Conservation (phyloP, 2,113 vertebrate genomes). For the Genyomyrus donnyi region DNA sequence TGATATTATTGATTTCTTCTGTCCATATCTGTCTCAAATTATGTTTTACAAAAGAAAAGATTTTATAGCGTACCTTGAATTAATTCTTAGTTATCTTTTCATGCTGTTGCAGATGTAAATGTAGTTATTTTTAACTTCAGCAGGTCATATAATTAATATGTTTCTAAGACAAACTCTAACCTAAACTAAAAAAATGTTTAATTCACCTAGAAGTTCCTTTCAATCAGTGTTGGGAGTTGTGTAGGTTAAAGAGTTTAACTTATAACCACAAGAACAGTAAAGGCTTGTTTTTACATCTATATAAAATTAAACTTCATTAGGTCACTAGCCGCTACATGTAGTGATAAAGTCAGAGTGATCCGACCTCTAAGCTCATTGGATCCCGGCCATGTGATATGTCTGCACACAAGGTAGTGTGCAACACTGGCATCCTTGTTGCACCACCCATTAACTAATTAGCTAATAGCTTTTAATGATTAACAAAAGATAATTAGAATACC, state of each 20-base stretch:
- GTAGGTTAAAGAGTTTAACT: background rate
- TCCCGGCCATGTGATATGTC: background rate
- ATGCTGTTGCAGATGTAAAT: background rate
- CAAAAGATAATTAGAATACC: background rate
- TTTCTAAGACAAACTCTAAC: background rate
- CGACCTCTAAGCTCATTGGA: background rate
- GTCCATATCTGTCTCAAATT: background rate
- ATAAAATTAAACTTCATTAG: background rate
- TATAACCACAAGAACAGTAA: background rate
- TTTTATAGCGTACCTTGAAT: background rate
- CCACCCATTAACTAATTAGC: background rate
- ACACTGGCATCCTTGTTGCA: background rate
- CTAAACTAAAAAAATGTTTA: background rate
- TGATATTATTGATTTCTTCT: background rate
- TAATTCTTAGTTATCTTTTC: background rate
- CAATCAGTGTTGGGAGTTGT: background rate
- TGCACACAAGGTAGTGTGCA: background rate
- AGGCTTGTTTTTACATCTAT: background rate
- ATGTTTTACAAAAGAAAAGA: background rate
- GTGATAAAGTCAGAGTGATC: background rate
- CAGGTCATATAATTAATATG: background rate
- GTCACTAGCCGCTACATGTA: background rate
- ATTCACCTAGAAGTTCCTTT: background rate
- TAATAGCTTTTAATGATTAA: background rate
- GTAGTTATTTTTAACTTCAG: background rate